Evolutionary conservation across 2,888 invertebrate species (phyloP).

Genomic region (Resseliella maxima): DNA sequence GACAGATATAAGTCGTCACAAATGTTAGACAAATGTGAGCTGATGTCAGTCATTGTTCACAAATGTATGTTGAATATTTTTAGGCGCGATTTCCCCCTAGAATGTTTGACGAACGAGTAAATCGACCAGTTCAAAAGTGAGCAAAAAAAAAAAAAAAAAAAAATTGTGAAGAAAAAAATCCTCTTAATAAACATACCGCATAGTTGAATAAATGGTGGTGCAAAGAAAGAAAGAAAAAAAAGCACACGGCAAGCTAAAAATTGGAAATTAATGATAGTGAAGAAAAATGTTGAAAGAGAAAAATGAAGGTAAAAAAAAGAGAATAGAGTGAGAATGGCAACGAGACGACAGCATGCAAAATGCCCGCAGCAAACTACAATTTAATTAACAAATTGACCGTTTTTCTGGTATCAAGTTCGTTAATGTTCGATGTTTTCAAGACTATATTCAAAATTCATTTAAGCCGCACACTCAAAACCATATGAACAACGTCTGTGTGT

Average conservation of each 20-base stretch:
- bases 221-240: too few species aligned
- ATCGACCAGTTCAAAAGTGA: background rate
- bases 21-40: too few species aligned
- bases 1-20: too few species aligned
- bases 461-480: background rate
- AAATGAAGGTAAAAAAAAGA: background rate
- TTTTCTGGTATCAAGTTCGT: conserved; percentile 33
- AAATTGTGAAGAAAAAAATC: too few species aligned
- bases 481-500: background rate
- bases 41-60: too few species aligned
- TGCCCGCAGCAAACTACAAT: conserved; percentile 31
- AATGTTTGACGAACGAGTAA: too few species aligned
- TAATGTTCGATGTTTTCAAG: background rate
- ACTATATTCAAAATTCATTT: background rate
- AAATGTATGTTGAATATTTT: too few species aligned
- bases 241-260: background rate
- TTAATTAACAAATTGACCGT: conserved; percentile 54
- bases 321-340: background rate
- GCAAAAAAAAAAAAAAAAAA: too few species aligned
- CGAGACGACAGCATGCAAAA: conserved; percentile 8
- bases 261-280: conserved; percentile 13
- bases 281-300: conserved; percentile 27
- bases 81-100: too few species aligned
- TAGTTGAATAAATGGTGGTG: background rate
- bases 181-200: background rate